Conservation (phyloP, 2,888 invertebrate genomes). For the Acrobasis suavella region DNA sequence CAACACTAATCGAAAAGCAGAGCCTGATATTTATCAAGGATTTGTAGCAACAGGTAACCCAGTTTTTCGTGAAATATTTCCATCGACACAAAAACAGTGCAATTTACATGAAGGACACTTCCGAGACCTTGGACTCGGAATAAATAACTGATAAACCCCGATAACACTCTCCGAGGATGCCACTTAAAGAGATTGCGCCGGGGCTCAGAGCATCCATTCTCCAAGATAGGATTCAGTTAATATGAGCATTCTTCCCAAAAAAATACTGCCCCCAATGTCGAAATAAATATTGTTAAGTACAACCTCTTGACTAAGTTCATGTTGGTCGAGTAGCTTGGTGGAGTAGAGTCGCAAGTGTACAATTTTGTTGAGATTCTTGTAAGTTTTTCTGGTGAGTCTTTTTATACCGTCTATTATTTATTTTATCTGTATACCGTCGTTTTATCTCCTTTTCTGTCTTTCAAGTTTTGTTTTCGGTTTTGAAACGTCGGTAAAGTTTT, state of each 20-base stretch:
- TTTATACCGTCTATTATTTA: no score
- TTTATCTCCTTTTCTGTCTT: no score
- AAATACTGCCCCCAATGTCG: slow-evolving; percentile 57
- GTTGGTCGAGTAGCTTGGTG: not conserved
- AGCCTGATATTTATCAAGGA: no score
- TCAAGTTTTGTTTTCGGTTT: no score
- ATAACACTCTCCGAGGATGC: slow-evolving; percentile 60
- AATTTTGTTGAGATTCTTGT: not conserved
- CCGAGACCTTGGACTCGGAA: slow-evolving; percentile 50
- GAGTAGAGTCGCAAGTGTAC: not conserved
- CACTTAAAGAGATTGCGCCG: slow-evolving; percentile 77
- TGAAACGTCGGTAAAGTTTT: no score
- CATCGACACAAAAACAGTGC: slow-evolving; percentile 46
- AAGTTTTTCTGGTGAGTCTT: no score
- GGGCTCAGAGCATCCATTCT: slow-evolving; percentile 57
- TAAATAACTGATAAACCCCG: slow-evolving; percentile 76
- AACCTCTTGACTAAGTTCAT: slow-evolving; percentile 15
- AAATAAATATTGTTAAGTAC: slow-evolving; percentile 70
- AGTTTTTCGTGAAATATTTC: slow-evolving; percentile 9
- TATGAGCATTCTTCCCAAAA: slow-evolving; percentile 39
- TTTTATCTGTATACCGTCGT: no score
- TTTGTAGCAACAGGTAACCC: slow-evolving; percentile 4
- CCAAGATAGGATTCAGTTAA: slow-evolving; percentile 64
- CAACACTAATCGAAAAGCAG: no score
- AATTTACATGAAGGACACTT: slow-evolving; percentile 65